Base-by-base conservation (phyloP, 2,113 vertebrate genomes). In the Dendropsophus ebraccatus region DNA sequence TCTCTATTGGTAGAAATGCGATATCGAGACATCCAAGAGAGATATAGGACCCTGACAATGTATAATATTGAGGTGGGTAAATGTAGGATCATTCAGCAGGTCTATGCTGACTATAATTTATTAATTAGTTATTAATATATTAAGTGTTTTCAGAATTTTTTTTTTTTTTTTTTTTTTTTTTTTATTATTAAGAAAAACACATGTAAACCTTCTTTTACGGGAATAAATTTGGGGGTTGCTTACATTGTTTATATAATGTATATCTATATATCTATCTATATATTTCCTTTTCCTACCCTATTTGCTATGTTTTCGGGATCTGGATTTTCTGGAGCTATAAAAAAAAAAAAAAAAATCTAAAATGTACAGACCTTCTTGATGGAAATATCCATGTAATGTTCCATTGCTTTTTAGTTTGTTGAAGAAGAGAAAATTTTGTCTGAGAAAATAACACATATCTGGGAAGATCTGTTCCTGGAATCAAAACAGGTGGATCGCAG, bases 41-140 rank as follows among this genome's bases (percentile, higher is more conserved):
- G 92, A 89, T 99, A 99, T 90, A 94, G 96, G 84, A 99, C 96
- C 65, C 88, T 99, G 86, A 89, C 87, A 0, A 92, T 96, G 89
- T 97, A 99, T 84, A 89, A 91, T 47, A 85, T 97, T 83, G 87
- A 91, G 76, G 98, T 99, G 89, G 91, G 94, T 88, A 82, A 12
- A 30, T 73, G 25, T n/a, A 62, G 37, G 13, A 62, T 47, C 1
- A 17, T 62, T 62, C 3, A 28, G 58, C 11, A 60, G n/a, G n/a
- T 16, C 25, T 12, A n/a, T 60, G 58, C 2, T n/a, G 54, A 37
- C 12, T 25, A n/a, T 47, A 50, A 49, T 28, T 6, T 75, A 52
- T 25, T 1, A 49, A n/a, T n/a, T n/a, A n/a, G n/a, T n/a, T n/a
- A n/a, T n/a, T n/a, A n/a, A n/a, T n/a, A n/a, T n/a, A n/a, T n/a